A percentile compares a stretch with the other conserved stretches of the same genome.
Evolutionary conservation across 2,113 vertebrate species (phyloP).

Genomic region (Cromileptes altivelis): DNA sequence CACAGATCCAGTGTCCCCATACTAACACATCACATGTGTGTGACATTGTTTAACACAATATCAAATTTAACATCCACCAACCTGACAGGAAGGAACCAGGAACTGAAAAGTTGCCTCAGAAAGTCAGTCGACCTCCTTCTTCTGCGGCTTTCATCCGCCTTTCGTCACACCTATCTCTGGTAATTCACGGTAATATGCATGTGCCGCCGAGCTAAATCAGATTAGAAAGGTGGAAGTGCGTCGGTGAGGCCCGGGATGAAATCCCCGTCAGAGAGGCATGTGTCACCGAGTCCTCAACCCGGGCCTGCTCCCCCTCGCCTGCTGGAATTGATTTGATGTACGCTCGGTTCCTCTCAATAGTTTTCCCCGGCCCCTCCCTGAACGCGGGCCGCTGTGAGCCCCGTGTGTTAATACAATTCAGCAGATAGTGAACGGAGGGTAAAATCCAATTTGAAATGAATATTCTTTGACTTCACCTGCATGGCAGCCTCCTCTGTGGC

Average conservation of each 20-base stretch:
- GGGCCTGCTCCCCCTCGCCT: constrained; percentile 44
- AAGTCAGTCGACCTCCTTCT: constrained; percentile 43
- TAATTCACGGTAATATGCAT: constrained; percentile 68
- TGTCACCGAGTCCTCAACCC: constrained; percentile 65
- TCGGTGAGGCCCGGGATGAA: constrained; percentile 54
- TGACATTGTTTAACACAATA: constrained; percentile 45
- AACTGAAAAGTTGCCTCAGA: constrained; percentile 52
- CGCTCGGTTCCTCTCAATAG: constrained; percentile 55
- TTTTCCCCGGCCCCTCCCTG: constrained; percentile 44
- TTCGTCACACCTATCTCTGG: constrained; percentile 63
- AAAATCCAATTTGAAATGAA: constrained; percentile 78
- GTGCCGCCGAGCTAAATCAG: constrained; percentile 64
- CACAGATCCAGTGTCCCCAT: constrained; percentile 24
- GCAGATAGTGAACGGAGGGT: constrained; percentile 64
- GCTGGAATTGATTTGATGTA: constrained; percentile 76
- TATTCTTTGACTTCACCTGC: constrained; percentile 67
- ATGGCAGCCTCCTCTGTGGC: constrained; percentile 51
- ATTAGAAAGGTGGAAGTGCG: constrained; percentile 61
- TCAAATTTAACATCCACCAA: background rate
- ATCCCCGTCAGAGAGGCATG: constrained; percentile 59
- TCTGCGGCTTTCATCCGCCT: constrained; percentile 30
- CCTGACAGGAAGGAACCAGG: constrained; percentile 2
- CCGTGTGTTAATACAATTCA: constrained; percentile 66
- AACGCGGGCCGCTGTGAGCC: constrained; percentile 42
- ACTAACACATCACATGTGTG: constrained; percentile 56